These are phyloP conservation scores for Pseudomyrmex gracilis DNA, from an alignment of 1,140 invertebrate species.

Conservation along the genomic window DNA sequence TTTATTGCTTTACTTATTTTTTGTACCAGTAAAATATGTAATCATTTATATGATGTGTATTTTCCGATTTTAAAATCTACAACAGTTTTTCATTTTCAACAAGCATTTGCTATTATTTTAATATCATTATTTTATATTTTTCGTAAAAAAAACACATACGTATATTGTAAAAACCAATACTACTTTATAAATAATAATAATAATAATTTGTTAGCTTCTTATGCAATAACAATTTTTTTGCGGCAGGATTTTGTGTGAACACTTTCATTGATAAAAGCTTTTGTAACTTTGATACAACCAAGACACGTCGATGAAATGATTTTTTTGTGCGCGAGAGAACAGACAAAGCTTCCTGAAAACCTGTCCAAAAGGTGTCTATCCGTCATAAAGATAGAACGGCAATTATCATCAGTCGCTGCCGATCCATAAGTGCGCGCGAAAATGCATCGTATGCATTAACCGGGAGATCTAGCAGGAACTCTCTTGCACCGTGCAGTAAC, in stretches of 20 bases:
- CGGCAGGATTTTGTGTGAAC: not conserved
- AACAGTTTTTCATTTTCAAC: not conserved
- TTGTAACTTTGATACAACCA: slow-evolving; percentile 29
- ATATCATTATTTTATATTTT: slow-evolving; percentile 10
- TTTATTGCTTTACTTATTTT: not conserved
- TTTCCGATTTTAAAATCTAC: not conserved
- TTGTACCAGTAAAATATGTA: not conserved
- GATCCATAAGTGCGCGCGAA: slow-evolving; percentile 22
- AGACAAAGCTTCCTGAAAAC: slow-evolving; percentile 12
- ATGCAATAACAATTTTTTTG: slow-evolving; percentile 42
- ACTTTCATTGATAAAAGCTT: slow-evolving; percentile 24
- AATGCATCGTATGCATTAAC: slow-evolving; percentile 36
- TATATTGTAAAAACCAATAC: not conserved
- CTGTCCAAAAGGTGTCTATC: not conserved
- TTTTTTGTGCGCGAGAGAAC: slow-evolving; percentile 9
- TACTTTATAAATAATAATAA: not conserved
- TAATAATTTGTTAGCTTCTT: slow-evolving; percentile 31
- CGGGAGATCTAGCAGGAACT: not conserved
- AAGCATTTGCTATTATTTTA: slow-evolving; percentile 31
- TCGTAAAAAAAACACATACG: not conserved
- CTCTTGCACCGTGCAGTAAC: not conserved
- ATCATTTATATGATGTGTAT: not conserved
- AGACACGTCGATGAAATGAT: slow-evolving; percentile 14
- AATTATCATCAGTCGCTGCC: slow-evolving; percentile 17
- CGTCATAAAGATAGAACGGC: slow-evolving; percentile 21